Conservation (phyloP, 2,888 invertebrate species). For the Cheilosia impressa region DNA sequence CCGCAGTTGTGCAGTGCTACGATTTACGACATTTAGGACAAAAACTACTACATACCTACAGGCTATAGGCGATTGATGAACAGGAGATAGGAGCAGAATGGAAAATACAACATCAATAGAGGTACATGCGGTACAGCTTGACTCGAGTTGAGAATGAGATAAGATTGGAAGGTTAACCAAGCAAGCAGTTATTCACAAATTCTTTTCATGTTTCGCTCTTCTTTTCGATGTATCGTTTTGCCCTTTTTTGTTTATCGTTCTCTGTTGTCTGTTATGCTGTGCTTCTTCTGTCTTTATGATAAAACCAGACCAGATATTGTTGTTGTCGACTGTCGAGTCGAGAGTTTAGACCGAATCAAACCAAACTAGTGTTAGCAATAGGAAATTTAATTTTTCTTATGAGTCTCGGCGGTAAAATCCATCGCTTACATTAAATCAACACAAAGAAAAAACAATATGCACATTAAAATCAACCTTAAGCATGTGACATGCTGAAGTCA, state of each 20-base stretch:
- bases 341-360: background rate
- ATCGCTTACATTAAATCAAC: no score
- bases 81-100: background rate
- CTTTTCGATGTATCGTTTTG: background rate
- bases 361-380: background rate
- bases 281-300: background rate
- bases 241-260: background rate
- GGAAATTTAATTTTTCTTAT: no score
- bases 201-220: background rate
- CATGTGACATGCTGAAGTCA: no score
- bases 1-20: background rate
- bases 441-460: no score
- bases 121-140: no score
- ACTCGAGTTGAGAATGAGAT: no score
- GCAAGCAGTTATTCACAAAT: background rate
- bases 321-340: background rate
- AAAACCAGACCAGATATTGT: background rate
- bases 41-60: conserved; percentile 21
- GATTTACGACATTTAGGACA: background rate
- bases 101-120: background rate
- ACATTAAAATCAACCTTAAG: no score
- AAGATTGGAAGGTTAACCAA: no score
- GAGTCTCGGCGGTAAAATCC: no score
- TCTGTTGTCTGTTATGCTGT: background rate
- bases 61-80: background rate